Conservation (phyloP, 1,140 invertebrate genomes). For the Anoplolepis gracilipes region DNA sequence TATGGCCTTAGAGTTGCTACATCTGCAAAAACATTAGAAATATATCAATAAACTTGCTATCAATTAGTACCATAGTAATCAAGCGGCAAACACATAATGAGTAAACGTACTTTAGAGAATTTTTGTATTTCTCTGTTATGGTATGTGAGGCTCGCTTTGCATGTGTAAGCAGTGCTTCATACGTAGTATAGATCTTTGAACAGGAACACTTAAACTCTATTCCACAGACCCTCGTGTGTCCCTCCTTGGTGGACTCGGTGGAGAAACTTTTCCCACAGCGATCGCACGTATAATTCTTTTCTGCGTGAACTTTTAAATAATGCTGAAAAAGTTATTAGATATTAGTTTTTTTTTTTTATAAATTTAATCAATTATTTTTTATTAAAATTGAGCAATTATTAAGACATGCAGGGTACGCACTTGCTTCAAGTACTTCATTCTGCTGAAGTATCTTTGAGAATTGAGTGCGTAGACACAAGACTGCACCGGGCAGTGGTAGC, state of each 20-base stretch:
- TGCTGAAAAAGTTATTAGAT: constrained; percentile 82
- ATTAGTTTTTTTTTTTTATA: background rate
- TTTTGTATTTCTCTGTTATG: constrained; percentile 81
- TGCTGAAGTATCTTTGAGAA: constrained; percentile 80
- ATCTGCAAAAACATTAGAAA: constrained; percentile 49
- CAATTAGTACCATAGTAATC: background rate
- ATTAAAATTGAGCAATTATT: background rate
- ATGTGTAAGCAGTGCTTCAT: constrained; percentile 88
- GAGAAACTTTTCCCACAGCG: constrained; percentile 87
- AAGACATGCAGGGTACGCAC: constrained; percentile 64
- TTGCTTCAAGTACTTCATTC: constrained; percentile 85
- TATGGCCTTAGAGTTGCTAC: constrained; percentile 56
- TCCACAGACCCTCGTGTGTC: constrained; percentile 86
- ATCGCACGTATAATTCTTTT: constrained; percentile 86
- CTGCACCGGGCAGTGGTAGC: constrained; percentile 83
- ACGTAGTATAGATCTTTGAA: constrained; percentile 84
- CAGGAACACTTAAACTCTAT: constrained; percentile 86
- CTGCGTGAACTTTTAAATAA: constrained; percentile 88
- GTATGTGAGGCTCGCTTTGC: constrained; percentile 86
- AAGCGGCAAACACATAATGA: background rate
- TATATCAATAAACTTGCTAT: background rate
- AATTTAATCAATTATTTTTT: background rate
- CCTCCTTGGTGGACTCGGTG: constrained; percentile 83
- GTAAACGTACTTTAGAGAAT: constrained; percentile 74
- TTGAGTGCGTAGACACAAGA: constrained; percentile 82